Evolutionary conservation across 2,113 vertebrate genomes (phyloP).

Genomic region (Macaca mulatta): DNA sequence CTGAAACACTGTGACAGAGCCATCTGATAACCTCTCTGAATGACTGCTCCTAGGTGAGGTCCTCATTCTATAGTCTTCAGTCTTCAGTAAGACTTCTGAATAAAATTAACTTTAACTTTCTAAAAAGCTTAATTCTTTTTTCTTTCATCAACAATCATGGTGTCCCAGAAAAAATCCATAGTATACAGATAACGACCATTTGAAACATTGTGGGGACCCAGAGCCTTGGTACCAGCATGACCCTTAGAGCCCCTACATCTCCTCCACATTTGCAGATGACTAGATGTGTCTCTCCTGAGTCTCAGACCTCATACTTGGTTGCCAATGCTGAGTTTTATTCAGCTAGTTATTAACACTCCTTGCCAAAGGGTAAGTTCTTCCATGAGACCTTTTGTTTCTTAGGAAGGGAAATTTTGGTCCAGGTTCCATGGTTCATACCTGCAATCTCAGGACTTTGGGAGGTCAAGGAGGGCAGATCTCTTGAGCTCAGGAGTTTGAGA

Average conservation of each 20-base stretch:
- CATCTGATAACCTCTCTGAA: not conserved
- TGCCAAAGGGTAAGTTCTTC: not conserved
- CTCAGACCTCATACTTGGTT: too few relatives aligned
- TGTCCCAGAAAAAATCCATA: not conserved
- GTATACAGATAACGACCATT: not conserved
- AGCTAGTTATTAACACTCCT: too few relatives aligned
- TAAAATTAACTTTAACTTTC: not conserved
- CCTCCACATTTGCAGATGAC: not conserved
- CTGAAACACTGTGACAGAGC: not conserved
- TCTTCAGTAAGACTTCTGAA: not conserved
- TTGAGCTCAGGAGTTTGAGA: too few relatives aligned
- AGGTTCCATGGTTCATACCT: too few relatives aligned
- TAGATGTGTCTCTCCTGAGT: not conserved
- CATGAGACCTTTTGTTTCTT: not conserved
- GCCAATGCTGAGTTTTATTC: too few relatives aligned
- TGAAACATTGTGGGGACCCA: not conserved
- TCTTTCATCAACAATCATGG: not conserved
- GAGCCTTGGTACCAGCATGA: not conserved
- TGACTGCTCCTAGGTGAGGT: not conserved
- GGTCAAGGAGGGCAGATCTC: too few relatives aligned
- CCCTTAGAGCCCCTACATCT: not conserved
- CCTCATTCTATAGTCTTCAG: not conserved
- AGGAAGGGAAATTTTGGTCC: not conserved
- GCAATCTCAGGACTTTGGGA: too few relatives aligned
- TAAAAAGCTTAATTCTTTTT: not conserved